Evolutionary conservation across 2,113 vertebrate genomes (phyloP).

Genomic region (Oryctolagus cuniculus): DNA sequence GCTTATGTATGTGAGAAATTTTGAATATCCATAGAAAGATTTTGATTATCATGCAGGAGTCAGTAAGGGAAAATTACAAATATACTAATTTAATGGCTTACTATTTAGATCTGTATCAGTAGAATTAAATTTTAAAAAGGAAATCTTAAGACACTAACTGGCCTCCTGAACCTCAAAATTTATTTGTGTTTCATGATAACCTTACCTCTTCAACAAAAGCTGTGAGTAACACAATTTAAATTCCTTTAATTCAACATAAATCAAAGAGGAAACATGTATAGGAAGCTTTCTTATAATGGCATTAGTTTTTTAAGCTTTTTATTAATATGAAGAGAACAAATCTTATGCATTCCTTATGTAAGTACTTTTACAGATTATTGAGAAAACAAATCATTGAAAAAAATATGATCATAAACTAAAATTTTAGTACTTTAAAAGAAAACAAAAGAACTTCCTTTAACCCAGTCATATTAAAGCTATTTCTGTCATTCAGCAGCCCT

Average conservation of each 20-base stretch:
- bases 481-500: neutral
- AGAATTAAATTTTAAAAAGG: slow-evolving; percentile 4
- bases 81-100: neutral
- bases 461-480: neutral
- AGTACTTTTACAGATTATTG: neutral
- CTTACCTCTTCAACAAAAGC: neutral
- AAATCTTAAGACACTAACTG: neutral
- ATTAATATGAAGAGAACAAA: too few relatives aligned
- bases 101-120: neutral
- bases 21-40: neutral
- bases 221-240: neutral
- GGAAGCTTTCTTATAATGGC: neutral
- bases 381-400: slow-evolving; percentile 9
- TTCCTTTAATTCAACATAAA: slow-evolving; percentile 8
- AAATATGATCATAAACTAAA: neutral
- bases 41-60: neutral
- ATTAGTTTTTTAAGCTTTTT: neutral
- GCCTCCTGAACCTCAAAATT: neutral
- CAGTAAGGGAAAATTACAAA: neutral
- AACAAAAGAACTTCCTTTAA: neutral
- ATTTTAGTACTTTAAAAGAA: neutral
- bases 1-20: neutral
- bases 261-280: neutral
- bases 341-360: too few relatives aligned
- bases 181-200: neutral